Base-by-base conservation (phyloP, 1,140 invertebrate genomes). In the Magallana gigas region DNA sequence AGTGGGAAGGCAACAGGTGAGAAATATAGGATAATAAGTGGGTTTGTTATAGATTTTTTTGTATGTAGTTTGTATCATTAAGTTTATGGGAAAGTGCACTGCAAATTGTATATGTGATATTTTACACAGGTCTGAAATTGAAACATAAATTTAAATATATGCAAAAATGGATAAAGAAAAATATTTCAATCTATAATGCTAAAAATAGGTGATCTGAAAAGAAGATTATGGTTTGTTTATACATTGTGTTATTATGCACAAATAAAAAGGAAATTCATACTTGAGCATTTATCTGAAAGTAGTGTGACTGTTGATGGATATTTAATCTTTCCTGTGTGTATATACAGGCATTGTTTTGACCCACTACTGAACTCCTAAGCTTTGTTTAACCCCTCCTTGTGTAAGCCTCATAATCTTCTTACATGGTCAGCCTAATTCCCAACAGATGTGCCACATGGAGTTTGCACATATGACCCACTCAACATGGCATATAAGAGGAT, bases 311-410 rank as follows among this genome's bases (percentile, higher is more conserved):
- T 23, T 8, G 68, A 23, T 76, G 68, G 23, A 29, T 76, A 48
- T 12, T 18, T 76, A 76, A 76, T 76, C 68, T 23, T 76, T 76
- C 68, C 68, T 76, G 68, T 76, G 14, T 68, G 23, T 68, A 9
- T 68, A 68, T n/a, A 23, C 23, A 8, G 8, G 23, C 18, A 16
- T 64, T 7, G 23, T 76, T 11, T 76, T 76, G 68, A 29, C 68
- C 68, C 14, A 76, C 68, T 36, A 29, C 68, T 76, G 68, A 76
- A 76, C 68, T 76, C 36, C 23, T 76, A 23, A 76, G 68, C 68
- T 76, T 76, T 76, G 68, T 76, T 76, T 76, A 76, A 76, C 23
- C 68, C 68, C 9, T 76, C 23, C 11, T 76, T 36, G 8, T 76
- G 36, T 48, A 48, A 48, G 36, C 36, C 36, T 48, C 36, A 48